Percentiles rank a stretch among this genome's conserved stretches.
Evolutionary conservation across 2,888 invertebrate genomes (phyloP).

Genomic region (Euzetes globulus): DNA sequence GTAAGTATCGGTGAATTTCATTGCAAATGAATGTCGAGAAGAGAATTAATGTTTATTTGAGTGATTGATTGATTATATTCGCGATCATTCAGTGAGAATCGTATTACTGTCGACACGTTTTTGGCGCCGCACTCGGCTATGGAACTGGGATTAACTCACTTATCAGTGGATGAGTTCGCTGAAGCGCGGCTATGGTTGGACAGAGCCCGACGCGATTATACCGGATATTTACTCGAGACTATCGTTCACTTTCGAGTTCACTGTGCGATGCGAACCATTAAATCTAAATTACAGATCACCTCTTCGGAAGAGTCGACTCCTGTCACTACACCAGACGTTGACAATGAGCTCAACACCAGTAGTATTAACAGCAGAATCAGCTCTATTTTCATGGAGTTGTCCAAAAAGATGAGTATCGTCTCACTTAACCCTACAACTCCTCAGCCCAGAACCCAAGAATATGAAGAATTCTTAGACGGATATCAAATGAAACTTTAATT

Average conservation of each 20-base stretch:
- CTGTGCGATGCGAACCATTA: constrained; percentile 44
- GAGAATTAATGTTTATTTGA: constrained; percentile 24
- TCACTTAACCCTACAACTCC: not conserved
- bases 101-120: constrained; percentile 71
- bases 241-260: constrained; percentile 37
- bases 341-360: not conserved
- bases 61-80: constrained; percentile 21
- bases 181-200: constrained; percentile 65
- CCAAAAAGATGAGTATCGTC: constrained; percentile 15
- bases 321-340: not conserved
- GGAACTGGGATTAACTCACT: constrained; percentile 73
- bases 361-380: constrained; percentile 19
- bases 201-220: constrained; percentile 34
- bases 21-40: not conserved
- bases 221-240: constrained; percentile 37
- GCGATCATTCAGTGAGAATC: constrained; percentile 55
- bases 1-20: constrained; percentile 43
- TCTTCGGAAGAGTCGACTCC: constrained; percentile 2
- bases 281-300: constrained; percentile 31
- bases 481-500: constrained; percentile 14
- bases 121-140: constrained; percentile 75
- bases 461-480: not conserved
- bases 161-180: constrained; percentile 60
- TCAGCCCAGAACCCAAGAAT: not conserved
- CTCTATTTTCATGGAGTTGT: constrained; percentile 14